Evolutionary conservation across 1,140 invertebrate species (phyloP), one percentile per base, ranked within the genome.

Genomic region (Steinernema feltiae): DNA sequence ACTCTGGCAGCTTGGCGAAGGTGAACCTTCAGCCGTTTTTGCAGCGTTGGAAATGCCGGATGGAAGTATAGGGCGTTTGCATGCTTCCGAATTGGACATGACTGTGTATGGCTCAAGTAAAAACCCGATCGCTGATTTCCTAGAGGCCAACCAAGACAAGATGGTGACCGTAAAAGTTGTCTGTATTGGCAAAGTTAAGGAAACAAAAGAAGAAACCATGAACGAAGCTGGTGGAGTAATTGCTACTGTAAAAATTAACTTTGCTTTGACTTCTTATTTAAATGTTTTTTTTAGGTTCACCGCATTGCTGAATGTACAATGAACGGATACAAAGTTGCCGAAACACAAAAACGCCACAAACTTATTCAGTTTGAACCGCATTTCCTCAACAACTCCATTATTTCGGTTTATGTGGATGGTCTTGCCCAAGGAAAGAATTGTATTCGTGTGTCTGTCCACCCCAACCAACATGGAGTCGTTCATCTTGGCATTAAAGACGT

Each of bases 151-250:
- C 35, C 30, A 69, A 18, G 71, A 76, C 15, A 85, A 84, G 41
- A 69, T n/a, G 3, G 69, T 84, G 15, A 74, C 72, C 30, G 78
- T 85, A 12, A 82, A 84, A 63, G 82, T 84, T 18, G 79, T 84
- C 32, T 74, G 73, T 29, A 71, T 46, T 21, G 46, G 7, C 30
- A 48, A 35, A n/a, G 72, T 73, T 3, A 48, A 71, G 30, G 48
- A 73, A 24, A 30, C n/a, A 2, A 71, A 73, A 29, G 12, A 3
- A 7, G 70, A 35, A 31, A 35, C 70, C 30, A 71, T 71, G 70
- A 73, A 73, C 41, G 72, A 73, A n/a, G 30, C 41, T 7, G 30
- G 31, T 3, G 53, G 53, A 63, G 12, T 63, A 3, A 63, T 63
- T 21, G 53, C 12, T 3, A 63, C 53, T 27, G 53, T 63, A 27